Evolutionary conservation across 1,140 invertebrate genomes (phyloP).

Genomic region (Drosophila micromelanica): DNA sequence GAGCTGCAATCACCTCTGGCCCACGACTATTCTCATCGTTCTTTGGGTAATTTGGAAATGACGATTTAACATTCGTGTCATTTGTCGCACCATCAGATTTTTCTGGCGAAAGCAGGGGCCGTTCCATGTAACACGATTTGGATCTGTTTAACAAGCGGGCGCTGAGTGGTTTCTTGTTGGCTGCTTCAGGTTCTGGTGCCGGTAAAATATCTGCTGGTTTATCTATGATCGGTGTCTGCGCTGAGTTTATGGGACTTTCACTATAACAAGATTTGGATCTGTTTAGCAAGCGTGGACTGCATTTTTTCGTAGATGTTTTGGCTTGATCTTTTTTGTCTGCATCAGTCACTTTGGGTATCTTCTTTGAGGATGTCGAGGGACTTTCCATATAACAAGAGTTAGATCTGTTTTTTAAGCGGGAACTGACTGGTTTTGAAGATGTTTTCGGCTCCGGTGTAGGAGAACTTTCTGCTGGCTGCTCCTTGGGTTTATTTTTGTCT

Average conservation of each 20-base stretch:
- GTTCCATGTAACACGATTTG: conserved; percentile 32
- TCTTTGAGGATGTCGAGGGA: not conserved
- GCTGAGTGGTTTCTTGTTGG: not conserved
- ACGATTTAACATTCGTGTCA: too few species aligned
- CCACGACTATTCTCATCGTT: not conserved
- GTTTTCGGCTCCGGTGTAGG: not conserved
- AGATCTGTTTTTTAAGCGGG: conserved; percentile 1
- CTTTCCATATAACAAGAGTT: conserved; percentile 1
- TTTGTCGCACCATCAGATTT: not conserved
- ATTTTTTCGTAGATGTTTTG: not conserved
- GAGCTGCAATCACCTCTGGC: conserved; percentile 58
- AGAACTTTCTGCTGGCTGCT: not conserved
- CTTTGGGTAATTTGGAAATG: not conserved
- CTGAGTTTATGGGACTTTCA: not conserved
- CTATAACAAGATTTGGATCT: conserved; percentile 14
- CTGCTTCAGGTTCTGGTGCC: not conserved
- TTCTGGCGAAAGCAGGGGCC: not conserved
- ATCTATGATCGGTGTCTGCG: not conserved
- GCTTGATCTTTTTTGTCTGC: not conserved
- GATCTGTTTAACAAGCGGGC: conserved; percentile 18
- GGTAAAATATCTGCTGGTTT: not conserved
- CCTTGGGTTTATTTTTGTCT: too few species aligned
- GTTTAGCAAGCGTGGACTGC: not conserved
- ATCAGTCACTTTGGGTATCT: not conserved
- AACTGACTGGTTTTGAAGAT: not conserved